Base-by-base conservation (phyloP, 2,888 invertebrate genomes). In the Trachelus iudaicus region DNA sequence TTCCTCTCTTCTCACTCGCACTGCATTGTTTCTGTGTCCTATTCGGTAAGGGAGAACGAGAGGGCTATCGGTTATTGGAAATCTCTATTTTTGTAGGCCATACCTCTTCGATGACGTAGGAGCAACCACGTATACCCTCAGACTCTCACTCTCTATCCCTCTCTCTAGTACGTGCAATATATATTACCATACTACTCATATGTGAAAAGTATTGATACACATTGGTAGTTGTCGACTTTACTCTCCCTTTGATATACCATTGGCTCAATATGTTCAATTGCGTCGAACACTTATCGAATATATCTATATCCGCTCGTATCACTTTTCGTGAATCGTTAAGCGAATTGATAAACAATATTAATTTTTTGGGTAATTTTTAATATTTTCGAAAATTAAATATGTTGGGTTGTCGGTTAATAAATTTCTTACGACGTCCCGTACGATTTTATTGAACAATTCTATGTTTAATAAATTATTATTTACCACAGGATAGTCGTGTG, bases 31-130 rank as follows among this genome's bases (percentile, higher is more conserved):
- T 77, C 83, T 80, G 75, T 78, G 76, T 77, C 75, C 83, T 35
- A 78, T 78, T 40, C 73, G 0, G 40, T 23, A 40, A 23, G 9
- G 40, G 23, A 2, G 40, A 15, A 15, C 40, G 71, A 71, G 79
- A 76, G 82, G 84, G 83, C 84, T 89, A 90, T 90, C 89, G 90
- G 89, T 89, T 90, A 90, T 90, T 89, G 90, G 90, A 89, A 89
- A 90, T 89, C 90, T 90, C 87, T 89, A 89, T 90, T 90, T 90
- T 90, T 90, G 85, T 90, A 89, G 90, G 90, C 86, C 90, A 89
- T 87, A 85, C 84, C 84, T 84, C 84, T 82, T 81, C 78, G 79
- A 69, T 33, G 71, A 69, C n/a, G 31, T 40, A 40, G 40, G 23
- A 34, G 23, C 69, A 69, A 34, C 75, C 78, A 23, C 56, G 68